Conservation (phyloP, 30 jellyfish, hydroid and myxozoan species). For the Cassiopea xamachana region DNA sequence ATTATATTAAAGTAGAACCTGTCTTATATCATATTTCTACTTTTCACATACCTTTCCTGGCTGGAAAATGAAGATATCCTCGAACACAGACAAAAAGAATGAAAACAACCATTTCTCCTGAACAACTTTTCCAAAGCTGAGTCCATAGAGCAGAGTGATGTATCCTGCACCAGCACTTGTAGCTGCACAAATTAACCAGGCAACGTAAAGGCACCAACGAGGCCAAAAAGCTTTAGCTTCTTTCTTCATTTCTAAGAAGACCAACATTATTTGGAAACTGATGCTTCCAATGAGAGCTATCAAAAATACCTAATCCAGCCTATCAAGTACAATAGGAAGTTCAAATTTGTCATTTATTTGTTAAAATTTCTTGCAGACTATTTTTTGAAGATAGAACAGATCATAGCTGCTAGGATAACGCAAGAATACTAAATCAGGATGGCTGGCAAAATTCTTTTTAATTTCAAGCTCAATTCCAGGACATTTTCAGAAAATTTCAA, state of each 20-base stretch:
- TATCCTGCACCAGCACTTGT: slow-evolving; percentile 63
- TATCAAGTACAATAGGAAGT: too few species aligned
- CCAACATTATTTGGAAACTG: too few species aligned
- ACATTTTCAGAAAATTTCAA: too few species aligned
- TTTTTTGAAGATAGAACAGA: too few species aligned
- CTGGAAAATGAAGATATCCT: slow-evolving; percentile 76
- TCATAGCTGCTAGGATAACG: too few species aligned
- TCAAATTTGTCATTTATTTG: too few species aligned
- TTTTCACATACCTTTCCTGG: slow-evolving; percentile 75
- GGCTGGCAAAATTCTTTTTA: too few species aligned
- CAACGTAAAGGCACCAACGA: slow-evolving; percentile 66
- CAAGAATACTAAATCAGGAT: too few species aligned
- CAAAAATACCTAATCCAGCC: too few species aligned
- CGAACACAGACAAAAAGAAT: slow-evolving; percentile 73
- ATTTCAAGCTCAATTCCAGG: too few species aligned
- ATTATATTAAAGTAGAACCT: background rate
- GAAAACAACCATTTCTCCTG: slow-evolving; percentile 89
- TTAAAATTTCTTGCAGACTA: too few species aligned
- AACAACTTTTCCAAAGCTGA: slow-evolving; percentile 74
- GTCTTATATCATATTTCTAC: background rate
- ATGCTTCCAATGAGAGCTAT: too few species aligned
- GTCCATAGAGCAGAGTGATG: slow-evolving; percentile 88
- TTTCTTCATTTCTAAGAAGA: background rate
- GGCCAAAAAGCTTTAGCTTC: slow-evolving; percentile 48
- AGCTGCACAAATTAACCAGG: slow-evolving; percentile 71